phyloP scores from a whole-genome alignment of 2,113 vertebrate species.

The Vidua chalybeata region DNA sequence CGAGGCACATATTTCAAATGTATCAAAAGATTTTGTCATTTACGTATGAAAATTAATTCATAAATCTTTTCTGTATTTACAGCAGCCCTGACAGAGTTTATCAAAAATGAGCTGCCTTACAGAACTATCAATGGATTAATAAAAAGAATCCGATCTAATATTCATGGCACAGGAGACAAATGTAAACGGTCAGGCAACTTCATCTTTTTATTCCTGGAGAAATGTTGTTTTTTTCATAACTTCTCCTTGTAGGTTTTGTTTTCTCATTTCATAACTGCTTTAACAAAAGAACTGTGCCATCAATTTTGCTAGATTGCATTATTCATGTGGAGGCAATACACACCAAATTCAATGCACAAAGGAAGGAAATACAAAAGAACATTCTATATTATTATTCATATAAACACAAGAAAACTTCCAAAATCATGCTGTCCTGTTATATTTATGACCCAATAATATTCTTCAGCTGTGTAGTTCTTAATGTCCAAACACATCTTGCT shows the following conservation, averaged over 20 bases:
- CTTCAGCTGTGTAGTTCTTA: neutral
- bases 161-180: conserved; percentile 58
- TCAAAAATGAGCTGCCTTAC: conserved; percentile 52
- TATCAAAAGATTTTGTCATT: conserved; percentile 64
- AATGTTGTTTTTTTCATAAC: conserved; percentile 51
- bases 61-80: conserved; percentile 73
- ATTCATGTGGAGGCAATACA: conserved; percentile 54
- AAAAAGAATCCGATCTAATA: conserved; percentile 67
- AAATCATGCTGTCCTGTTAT: neutral
- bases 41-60: conserved; percentile 74
- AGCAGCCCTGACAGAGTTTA: conserved; percentile 58
- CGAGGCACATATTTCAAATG: conserved; percentile 35
- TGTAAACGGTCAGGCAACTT: conserved; percentile 58
- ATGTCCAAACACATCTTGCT: neutral
- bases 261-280: conserved; percentile 68
- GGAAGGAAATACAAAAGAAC: neutral
- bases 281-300: conserved; percentile 63
- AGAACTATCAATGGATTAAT: conserved; percentile 55
- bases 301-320: conserved; percentile 66
- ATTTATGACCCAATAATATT: conserved; percentile 20
- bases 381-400: neutral
- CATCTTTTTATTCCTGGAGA: conserved; percentile 57
- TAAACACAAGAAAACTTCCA: conserved; percentile 24
- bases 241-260: conserved; percentile 69
- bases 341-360: conserved; percentile 25